Base-by-base conservation (phyloP, 2,888 invertebrate genomes). In the Congeria kusceri region DNA sequence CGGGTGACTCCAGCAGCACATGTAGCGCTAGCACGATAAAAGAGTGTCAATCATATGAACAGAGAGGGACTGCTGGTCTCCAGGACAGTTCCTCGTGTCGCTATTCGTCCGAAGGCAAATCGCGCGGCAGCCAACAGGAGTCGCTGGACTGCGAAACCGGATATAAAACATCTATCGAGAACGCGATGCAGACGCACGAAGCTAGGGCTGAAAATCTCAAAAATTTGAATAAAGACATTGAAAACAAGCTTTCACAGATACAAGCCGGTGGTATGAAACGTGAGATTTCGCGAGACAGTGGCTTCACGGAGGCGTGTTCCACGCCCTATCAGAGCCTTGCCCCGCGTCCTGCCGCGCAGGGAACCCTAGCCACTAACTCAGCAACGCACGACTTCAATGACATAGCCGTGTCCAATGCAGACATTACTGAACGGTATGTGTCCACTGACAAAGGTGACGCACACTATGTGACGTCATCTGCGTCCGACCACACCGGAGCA, bases 201-300 rank as follows among this genome's bases (percentile, higher is more conserved):
- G 82, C 82, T 7, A 71, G 71, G 9, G 72, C 78, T 25, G 82
- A 82, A 20, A 82, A 82, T 63, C 49, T 82, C 23, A 75, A 75
- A 63, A 82, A 82, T 49, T 66, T 78, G 58, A 82, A 71, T 28
- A 78, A 78, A 68, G 57, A 78, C 15, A 76, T 72, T 13, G 77
- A 71, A 64, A 70, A 81, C 18, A 71, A 71, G 25, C 56, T 77
- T 9, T 71, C 77, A 9, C 62, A 32, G n/a, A 47, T 25, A 20
- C 29, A 61, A 9, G 58, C 63, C 27, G 64, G 56, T 28, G 82
- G 78, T 11, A 39, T 82, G 13, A 57, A 53, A 46, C 67, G 82
- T 23, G 82, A 82, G n/a, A 61, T 82, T 18, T 82, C 82, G 18
- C 53, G 59, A 18, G 82, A 82, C 59, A 82, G 82, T 56, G 82